Base-by-base conservation (phyloP, 2,113 vertebrate species). In the Colistium nudipinnis region DNA sequence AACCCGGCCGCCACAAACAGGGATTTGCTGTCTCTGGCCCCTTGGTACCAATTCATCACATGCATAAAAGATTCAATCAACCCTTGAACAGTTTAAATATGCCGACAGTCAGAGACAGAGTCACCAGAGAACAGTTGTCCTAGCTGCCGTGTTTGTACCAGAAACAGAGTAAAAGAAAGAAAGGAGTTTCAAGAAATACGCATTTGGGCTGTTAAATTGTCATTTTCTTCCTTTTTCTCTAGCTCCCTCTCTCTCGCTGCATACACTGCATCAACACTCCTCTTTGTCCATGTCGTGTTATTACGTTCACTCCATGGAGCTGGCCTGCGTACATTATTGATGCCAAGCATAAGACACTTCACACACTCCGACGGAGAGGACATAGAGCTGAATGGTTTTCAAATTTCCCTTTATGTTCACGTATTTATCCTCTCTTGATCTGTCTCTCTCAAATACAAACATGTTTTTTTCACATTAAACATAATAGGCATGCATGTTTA, bases 51-150 rank as follows among this genome's bases (percentile, higher is more conserved):
- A 81, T 83, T 87, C 78, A 87, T 27, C 4, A 1, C 30, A 5
- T n/a, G 12, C 56, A 87, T 71, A 82, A 82, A 82, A 70, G 60
- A 82, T 35, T 17, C 64, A 80, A 63, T 72, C 66, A 65, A 22
- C 56, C 51, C 51, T 16, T 49, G 36, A 36, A 35, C 56, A 63
- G 51, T 66, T 31, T 63, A 45, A 82, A 84, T 28, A 60, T 20
- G 27, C 4, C 11, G 35, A 31, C 30, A 70, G 67, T 80, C 44
- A 82, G 54, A 31, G 24, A 63, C 22, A 27, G 44, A 48, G 25
- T 41, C 31, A 41, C 25, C 49, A 41, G 27, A 25, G 45, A 20
- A 66, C 48, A 68, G 27, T 17, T 74, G 52, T 70, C 66, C 22
- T 39, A 43, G 35, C 36, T 35, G 61, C 12, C 56, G 43, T 16